phyloP scores from a whole-genome alignment of 2,888 invertebrate genomes.

The Andrena minutula region DNA sequence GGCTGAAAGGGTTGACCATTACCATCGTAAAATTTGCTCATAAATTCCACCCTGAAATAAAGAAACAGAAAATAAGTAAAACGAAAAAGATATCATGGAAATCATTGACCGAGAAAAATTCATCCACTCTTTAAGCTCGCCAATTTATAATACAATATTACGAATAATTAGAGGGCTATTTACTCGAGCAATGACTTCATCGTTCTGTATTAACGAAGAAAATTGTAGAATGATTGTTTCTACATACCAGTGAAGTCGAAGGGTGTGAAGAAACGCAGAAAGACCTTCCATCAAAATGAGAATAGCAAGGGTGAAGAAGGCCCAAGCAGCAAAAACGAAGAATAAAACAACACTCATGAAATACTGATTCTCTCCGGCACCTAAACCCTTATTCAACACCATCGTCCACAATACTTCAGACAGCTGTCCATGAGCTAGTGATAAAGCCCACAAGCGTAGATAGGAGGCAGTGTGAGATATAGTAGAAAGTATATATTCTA shows the following conservation, averaged over 20 bases:
- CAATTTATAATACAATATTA: too few species aligned
- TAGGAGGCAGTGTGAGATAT: slow-evolving; percentile 99
- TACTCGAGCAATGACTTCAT: too few species aligned
- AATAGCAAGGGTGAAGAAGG: slow-evolving; percentile 92
- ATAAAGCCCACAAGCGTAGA: slow-evolving; percentile 97
- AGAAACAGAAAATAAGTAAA: slow-evolving; percentile 28
- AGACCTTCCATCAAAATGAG: slow-evolving; percentile 96
- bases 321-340: slow-evolving; percentile 91
- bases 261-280: slow-evolving; percentile 95
- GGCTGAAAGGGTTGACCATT: slow-evolving; percentile 89
- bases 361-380: slow-evolving; percentile 75
- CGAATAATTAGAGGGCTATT: too few species aligned
- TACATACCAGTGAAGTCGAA: slow-evolving; percentile 93
- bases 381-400: slow-evolving; percentile 88
- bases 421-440: slow-evolving; percentile 96
- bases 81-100: too few species aligned
- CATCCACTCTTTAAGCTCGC: too few species aligned
- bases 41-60: slow-evolving; percentile 90
- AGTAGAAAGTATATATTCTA: slow-evolving; percentile 98
- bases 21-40: slow-evolving; percentile 91
- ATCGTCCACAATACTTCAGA: slow-evolving; percentile 93
- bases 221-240: not conserved
- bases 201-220: not conserved
- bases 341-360: slow-evolving; percentile 86
- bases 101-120: too few species aligned